Percentiles rank a stretch among this genome's conserved stretches.
These are phyloP conservation scores for Brotula barbata DNA, from an alignment of 2,797 vertebrate genomes.

Conservation along the genomic window DNA sequence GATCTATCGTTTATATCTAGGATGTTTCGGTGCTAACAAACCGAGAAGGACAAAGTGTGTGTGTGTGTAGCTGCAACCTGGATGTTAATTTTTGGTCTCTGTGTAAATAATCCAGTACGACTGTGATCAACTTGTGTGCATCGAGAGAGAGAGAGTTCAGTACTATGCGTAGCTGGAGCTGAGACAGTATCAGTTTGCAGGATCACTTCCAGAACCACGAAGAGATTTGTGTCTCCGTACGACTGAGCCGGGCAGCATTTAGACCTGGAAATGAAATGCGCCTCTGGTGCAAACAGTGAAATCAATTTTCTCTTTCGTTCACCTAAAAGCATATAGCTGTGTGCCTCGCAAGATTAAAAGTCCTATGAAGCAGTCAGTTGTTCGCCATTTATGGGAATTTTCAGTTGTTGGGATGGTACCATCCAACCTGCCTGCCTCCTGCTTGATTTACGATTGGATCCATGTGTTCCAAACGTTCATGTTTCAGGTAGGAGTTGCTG, in stretches of 20 bases:
- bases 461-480: slow-evolving; percentile 5
- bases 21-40: slow-evolving; percentile 4
- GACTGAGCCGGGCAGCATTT: slow-evolving; percentile 45
- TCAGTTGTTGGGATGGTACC: too few relatives aligned
- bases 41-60: background rate
- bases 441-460: slow-evolving; percentile 34
- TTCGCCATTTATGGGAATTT: too few relatives aligned
- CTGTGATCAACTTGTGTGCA: slow-evolving; percentile 16
- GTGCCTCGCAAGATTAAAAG: slow-evolving; percentile 38
- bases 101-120: slow-evolving; percentile 7
- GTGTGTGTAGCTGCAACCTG: background rate
- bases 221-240: slow-evolving; percentile 43
- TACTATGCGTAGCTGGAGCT: slow-evolving; percentile 22
- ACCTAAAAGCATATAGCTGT: slow-evolving; percentile 33
- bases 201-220: slow-evolving; percentile 29
- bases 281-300: slow-evolving; percentile 41
- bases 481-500: background rate
- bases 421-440: too few relatives aligned
- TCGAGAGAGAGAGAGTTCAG: slow-evolving; percentile 20
- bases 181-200: background rate
- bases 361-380: slow-evolving; percentile 24
- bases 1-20: slow-evolving; percentile 1
- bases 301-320: slow-evolving; percentile 41
- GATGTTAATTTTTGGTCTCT: slow-evolving; percentile 1
- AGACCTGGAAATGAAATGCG: slow-evolving; percentile 47